Base-by-base conservation (phyloP, 2,888 invertebrate species). In the Graphium colonna region DNA sequence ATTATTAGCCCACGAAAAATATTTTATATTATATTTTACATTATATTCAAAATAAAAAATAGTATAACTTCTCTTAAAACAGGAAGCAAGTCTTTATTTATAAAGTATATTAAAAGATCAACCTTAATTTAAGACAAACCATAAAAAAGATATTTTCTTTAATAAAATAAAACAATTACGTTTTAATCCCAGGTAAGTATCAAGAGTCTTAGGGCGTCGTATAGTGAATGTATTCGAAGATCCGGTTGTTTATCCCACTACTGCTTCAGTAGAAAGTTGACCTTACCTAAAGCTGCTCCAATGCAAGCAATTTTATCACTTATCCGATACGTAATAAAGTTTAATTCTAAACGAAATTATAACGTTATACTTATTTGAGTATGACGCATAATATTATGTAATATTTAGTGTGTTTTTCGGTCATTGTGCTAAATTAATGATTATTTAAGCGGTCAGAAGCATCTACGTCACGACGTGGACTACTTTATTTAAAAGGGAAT, bases 321-420 rank as follows among this genome's bases (percentile, higher is more conserved):
- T 56, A 48, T 44, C 5, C 5, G 3, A 15, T 16, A 18, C 0
- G 0, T 1, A 3, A 12, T 33, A 56, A 54, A 52, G 40, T 13
- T 52, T 9, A 47, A 53, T 47, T 57, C 59, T 3, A 40, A 52
- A n/a, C 17, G 4, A 7, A 0, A 0, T 4, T 12, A 9, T 7
- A 4, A 2, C 39, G 49, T 50, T 55, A 46, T 26, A 53, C 39
- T 51, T 61, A 65, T 72, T 63, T 70, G 65, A 71, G 67, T 69
- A 57, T 58, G 47, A 56, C 62, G 58, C 65, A 62, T 68, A 68
- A 70, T 68, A 63, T 84, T 79, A 65, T 66, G 71, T 78, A 79
- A 79, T 64, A 57, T 57, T 63, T 75, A 73, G 75, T 80, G 54
- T 78, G 80, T 84, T 74, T 79, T 69, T 77, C 77, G 84, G 85